phyloP scores from a whole-genome alignment of 2,113 vertebrate genomes.

The Sarotherodon lohbergeri region DNA sequence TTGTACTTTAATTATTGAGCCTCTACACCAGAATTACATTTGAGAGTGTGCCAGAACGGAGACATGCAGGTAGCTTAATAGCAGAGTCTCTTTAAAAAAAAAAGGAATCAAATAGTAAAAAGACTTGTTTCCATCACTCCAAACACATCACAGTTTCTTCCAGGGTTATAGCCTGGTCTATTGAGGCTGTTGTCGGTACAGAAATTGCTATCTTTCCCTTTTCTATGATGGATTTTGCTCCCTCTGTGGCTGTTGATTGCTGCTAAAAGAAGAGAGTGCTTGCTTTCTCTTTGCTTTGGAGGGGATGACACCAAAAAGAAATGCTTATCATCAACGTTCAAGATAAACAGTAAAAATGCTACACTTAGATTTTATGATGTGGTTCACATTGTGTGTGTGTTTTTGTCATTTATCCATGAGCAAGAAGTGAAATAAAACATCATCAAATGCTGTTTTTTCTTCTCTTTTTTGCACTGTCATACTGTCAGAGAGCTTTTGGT shows the following conservation, averaged over 20 bases:
- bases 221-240: constrained; percentile 5
- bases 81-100: not conserved
- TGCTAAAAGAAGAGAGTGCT: not conserved
- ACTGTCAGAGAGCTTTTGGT: not conserved
- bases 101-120: not conserved
- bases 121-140: not conserved
- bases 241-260: not conserved
- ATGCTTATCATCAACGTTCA: not conserved
- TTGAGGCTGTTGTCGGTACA: not conserved
- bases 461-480: not conserved
- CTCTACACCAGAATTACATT: not conserved
- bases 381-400: not conserved
- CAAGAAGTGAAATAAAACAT: not conserved
- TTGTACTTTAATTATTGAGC: constrained; percentile 20
- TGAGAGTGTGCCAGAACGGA: not conserved
- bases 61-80: not conserved
- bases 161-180: not conserved
- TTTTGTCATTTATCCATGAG: not conserved
- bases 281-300: not conserved
- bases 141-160: not conserved
- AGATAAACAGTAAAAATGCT: not conserved
- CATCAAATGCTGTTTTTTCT: not conserved
- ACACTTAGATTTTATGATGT: not conserved
- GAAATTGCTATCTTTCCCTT: not conserved
- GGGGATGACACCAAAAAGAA: not conserved